A percentile compares a stretch with the other conserved stretches of the same genome.
Evolutionary conservation across 2,113 vertebrate genomes (phyloP).

Genomic region (Todiramphus chloris): DNA sequence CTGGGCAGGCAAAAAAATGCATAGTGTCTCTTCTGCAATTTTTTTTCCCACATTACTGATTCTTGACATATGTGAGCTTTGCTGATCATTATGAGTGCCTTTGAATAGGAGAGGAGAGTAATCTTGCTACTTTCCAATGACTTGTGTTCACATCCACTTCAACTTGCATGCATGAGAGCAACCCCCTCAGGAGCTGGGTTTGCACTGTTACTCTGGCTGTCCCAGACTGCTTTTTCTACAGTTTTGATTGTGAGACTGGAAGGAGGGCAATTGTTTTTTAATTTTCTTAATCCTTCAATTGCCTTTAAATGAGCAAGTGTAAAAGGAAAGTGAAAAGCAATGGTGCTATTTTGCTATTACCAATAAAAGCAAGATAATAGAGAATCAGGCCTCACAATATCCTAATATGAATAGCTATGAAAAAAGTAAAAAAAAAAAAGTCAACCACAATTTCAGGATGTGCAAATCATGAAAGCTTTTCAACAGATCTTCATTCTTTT

Average conservation of each 20-base stretch:
- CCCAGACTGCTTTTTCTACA: neutral
- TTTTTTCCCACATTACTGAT: neutral
- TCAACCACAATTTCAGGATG: neutral
- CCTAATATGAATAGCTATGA: neutral
- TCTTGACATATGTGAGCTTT: neutral
- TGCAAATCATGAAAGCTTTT: neutral
- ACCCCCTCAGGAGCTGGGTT: neutral
- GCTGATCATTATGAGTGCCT: neutral
- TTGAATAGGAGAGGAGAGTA: neutral
- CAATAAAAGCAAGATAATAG: neutral
- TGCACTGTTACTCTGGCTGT: neutral
- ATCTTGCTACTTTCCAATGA: neutral
- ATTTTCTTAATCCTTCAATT: neutral
- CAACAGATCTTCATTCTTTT: neutral
- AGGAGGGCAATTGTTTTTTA: neutral
- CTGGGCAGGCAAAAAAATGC: neutral
- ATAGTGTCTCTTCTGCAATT: neutral
- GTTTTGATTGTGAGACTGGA: neutral
- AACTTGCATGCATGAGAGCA: neutral
- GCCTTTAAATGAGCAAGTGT: neutral
- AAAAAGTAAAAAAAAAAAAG: neutral
- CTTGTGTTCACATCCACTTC: neutral
- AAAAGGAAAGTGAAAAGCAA: neutral
- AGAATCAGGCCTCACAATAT: neutral
- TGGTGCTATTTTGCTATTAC: neutral